phyloP scores from a whole-genome alignment of 2,113 vertebrate genomes.

The Rattus rattus region DNA sequence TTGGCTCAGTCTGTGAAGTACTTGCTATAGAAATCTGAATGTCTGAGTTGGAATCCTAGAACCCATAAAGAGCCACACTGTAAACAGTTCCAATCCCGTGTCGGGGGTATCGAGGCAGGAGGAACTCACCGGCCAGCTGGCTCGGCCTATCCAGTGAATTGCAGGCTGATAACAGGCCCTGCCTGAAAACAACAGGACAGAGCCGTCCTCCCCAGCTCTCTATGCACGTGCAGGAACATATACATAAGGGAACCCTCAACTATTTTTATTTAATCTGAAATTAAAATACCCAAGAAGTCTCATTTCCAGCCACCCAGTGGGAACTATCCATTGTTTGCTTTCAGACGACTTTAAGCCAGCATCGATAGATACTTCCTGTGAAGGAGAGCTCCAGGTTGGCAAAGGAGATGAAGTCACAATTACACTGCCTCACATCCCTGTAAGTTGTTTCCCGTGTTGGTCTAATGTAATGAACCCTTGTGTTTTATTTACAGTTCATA shows the following conservation, averaged over 20 bases:
- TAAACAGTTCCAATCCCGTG: not conserved
- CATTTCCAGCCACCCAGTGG: not conserved
- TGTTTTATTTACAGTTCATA: conserved; percentile 4
- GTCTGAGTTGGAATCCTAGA: not conserved
- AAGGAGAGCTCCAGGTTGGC: conserved; percentile 97
- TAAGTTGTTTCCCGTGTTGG: conserved; percentile 84
- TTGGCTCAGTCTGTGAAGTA: not conserved
- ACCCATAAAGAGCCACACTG: not conserved
- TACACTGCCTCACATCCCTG: conserved; percentile 97
- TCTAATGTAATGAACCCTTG: not conserved
- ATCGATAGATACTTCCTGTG: conserved; percentile 97
- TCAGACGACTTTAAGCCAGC: conserved; percentile 99
- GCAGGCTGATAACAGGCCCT: not conserved
- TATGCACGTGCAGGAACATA: not conserved
- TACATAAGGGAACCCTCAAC: not conserved
- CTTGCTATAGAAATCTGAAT: not conserved
- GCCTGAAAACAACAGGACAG: not conserved
- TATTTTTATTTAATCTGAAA: conserved; percentile 26
- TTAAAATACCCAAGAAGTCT: not conserved
- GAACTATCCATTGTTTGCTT: conserved; percentile 66
- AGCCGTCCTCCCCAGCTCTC: not conserved
- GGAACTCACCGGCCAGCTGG: not conserved
- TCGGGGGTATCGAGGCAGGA: not conserved
- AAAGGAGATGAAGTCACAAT: conserved; percentile 99
- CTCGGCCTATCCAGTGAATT: not conserved